These are phyloP conservation scores for Chymomyza fuscimana DNA, from an alignment of 2,888 invertebrate genomes.

Conservation along the genomic window DNA sequence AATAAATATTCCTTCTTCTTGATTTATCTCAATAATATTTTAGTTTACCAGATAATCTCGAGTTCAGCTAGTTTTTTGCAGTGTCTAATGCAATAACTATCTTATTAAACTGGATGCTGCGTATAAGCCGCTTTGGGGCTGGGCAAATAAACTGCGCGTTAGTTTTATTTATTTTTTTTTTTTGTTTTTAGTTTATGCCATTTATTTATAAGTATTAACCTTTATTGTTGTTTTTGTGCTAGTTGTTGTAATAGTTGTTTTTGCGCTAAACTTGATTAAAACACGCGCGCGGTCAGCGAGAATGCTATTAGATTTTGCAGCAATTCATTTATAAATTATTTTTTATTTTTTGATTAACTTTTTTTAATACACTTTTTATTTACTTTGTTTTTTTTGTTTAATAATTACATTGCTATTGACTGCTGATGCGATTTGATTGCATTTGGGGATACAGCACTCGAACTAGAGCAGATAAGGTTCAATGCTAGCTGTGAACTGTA, in stretches of 20 bases:
- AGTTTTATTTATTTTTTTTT: conserved; percentile 43
- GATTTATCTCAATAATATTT: neutral
- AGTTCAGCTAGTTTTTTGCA: neutral
- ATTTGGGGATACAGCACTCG: conserved; percentile 5
- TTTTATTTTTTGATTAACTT: conserved; percentile 6
- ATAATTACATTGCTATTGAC: neutral
- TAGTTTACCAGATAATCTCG: neutral
- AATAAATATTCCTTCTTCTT: neutral
- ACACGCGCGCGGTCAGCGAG: conserved; percentile 16
- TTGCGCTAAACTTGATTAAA: conserved; percentile 40
- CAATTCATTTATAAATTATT: neutral
- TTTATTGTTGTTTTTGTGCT: conserved; percentile 13
- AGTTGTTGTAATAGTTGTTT: conserved; percentile 12
- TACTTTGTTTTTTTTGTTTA: neutral
- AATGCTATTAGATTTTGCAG: conserved; percentile 21
- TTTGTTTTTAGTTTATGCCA: conserved; percentile 14
- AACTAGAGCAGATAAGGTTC: neutral
- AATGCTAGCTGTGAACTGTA: conserved; percentile 4
- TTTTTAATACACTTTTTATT: conserved; percentile 4
- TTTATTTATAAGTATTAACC: conserved; percentile 15
- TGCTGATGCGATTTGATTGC: conserved; percentile 14
- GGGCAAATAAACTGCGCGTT: conserved; percentile 54
- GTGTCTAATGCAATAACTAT: neutral
- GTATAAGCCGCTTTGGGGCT: neutral
- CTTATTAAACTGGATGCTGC: neutral